A percentile compares a stretch with the other conserved stretches of the same genome.
Evolutionary conservation across 2,797 vertebrate species (phyloP).

Genomic region (Cuculus canorus): DNA sequence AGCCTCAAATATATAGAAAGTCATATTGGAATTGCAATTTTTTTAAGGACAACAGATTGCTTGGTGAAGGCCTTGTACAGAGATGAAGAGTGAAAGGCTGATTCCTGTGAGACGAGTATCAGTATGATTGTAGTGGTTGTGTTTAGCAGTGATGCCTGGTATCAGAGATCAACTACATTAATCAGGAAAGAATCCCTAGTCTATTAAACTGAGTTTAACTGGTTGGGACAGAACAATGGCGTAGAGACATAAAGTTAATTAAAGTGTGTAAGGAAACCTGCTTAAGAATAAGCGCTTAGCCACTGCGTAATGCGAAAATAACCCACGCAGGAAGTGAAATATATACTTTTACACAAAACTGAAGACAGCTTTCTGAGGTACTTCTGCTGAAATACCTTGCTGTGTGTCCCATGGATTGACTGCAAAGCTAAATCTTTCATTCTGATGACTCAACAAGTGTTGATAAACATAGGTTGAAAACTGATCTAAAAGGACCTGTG

Average conservation of each 20-base stretch:
- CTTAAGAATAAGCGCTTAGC: not conserved
- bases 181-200: not conserved
- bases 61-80: not conserved
- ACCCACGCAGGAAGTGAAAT: not conserved
- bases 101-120: not conserved
- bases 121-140: not conserved
- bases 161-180: not conserved
- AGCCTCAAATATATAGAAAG: not conserved
- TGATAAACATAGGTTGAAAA: slow-evolving; percentile 36
- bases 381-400: not conserved
- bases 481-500: not conserved
- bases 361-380: not conserved
- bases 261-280: not conserved
- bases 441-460: not conserved
- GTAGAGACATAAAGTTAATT: not conserved
- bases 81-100: not conserved
- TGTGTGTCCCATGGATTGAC: not conserved
- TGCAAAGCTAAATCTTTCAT: not conserved
- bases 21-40: not conserved
- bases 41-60: not conserved
- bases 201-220: not conserved
- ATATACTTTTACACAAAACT: not conserved
- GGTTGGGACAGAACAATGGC: not conserved
- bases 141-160: not conserved
- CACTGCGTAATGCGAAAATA: not conserved